phyloP scores from a whole-genome alignment of 53 echinoderm and acorn worm genomes.

The Actinopyga echinites region DNA sequence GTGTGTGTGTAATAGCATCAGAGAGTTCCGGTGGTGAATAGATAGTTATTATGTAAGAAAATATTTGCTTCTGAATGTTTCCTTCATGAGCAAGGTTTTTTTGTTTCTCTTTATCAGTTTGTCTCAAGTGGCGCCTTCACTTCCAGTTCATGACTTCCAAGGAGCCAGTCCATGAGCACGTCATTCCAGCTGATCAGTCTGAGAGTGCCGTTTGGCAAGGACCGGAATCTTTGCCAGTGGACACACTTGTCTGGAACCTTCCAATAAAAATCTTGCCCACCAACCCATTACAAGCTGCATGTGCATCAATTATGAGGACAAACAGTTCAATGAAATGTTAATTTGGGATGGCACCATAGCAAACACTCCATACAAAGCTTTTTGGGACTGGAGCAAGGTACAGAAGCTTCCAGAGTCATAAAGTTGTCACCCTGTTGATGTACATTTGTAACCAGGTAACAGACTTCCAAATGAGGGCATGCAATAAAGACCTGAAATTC shows the following conservation, averaged over 20 bases:
- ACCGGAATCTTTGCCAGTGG: slow-evolving; percentile 77
- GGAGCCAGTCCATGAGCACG: slow-evolving; percentile 92
- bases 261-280: slow-evolving; percentile 96
- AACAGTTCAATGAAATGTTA: slow-evolving; percentile 38
- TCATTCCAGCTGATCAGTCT: slow-evolving; percentile 96
- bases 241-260: slow-evolving; percentile 96
- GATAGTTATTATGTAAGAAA: too few relatives aligned
- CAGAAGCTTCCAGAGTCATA: too few relatives aligned
- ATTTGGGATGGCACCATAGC: not conserved
- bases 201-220: slow-evolving; percentile 99
- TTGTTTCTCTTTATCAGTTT: slow-evolving; percentile 55
- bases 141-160: slow-evolving; percentile 97
- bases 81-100: not conserved
- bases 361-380: too few relatives aligned
- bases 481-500: too few relatives aligned
- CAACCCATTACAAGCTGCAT: slow-evolving; percentile 88
- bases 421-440: too few relatives aligned
- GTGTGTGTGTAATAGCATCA: too few relatives aligned
- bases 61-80: too few relatives aligned
- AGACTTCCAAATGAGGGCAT: too few relatives aligned
- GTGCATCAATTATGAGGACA: slow-evolving; percentile 67
- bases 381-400: too few relatives aligned
- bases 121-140: slow-evolving; percentile 90
- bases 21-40: too few relatives aligned
- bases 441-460: too few relatives aligned